Percentiles rank a stretch among this genome's conserved stretches.
These are phyloP conservation scores for Ibycter americanus DNA, from an alignment of 2,797 vertebrate species.

Conservation along the genomic window DNA sequence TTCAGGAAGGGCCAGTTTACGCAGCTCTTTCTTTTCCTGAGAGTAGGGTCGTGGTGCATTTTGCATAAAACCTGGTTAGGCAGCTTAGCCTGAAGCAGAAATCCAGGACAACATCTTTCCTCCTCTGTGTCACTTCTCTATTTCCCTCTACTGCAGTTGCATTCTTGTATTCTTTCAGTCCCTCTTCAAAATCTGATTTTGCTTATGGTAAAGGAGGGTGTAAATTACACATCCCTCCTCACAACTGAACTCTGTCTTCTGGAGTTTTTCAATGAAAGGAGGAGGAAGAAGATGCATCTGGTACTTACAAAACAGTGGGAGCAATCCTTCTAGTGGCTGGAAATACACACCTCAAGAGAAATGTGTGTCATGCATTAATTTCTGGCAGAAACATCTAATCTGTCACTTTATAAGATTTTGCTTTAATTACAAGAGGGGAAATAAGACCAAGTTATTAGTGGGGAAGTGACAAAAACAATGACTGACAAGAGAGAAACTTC, in stretches of 20 bases:
- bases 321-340: background rate
- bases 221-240: background rate
- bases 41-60: background rate
- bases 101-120: background rate
- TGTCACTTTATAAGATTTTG: background rate
- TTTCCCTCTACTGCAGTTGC: background rate
- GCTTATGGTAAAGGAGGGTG: background rate
- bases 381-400: background rate
- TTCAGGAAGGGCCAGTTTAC: background rate
- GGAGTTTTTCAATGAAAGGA: background rate
- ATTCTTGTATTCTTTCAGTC: background rate
- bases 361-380: background rate
- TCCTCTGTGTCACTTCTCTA: background rate
- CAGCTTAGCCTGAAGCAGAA: background rate
- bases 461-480: background rate
- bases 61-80: background rate
- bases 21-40: background rate
- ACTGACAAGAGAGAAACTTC: background rate
- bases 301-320: background rate
- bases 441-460: background rate
- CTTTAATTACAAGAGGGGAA: background rate
- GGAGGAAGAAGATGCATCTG: background rate
- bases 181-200: background rate
- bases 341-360: background rate
- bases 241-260: background rate